A percentile compares a stretch with the other conserved stretches of the same genome.
Conservation (phyloP, 1,140 invertebrate genomes). For the Anastatus disparis region DNA sequence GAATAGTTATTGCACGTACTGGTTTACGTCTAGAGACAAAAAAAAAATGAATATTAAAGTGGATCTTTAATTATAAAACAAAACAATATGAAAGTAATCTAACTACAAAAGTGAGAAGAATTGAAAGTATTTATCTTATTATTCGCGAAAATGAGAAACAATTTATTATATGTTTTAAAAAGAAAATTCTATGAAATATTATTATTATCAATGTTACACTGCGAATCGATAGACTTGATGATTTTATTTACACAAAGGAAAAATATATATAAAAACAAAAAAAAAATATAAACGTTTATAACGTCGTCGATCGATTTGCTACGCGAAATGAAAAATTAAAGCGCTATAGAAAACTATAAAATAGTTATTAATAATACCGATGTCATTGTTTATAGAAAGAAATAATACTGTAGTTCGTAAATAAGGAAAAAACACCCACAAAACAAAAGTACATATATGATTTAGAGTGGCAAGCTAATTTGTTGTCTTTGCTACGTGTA, state of each 20-base stretch:
- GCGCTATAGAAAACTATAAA: background rate
- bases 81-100: conserved; percentile 1
- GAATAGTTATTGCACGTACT: background rate
- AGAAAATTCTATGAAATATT: background rate
- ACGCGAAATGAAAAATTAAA: background rate
- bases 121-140: conserved; percentile 16
- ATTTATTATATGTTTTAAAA: conserved; percentile 4
- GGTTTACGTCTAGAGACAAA: background rate
- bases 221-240: background rate
- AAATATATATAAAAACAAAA: background rate
- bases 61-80: conserved; percentile 32
- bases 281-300: too few species aligned
- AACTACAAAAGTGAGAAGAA: conserved; percentile 22
- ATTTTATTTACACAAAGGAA: conserved; percentile 7
- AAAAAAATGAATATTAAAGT: conserved; percentile 25
- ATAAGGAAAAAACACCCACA: conserved; percentile 16
- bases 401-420: too few species aligned
- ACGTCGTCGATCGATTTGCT: background rate
- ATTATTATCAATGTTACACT: background rate
- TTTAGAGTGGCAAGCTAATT: conserved; percentile 16
- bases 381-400: background rate
- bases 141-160: background rate
- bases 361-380: background rate
- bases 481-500: background rate
- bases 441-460: too few species aligned